These are phyloP conservation scores for Stenoptilia bipunctidactyla DNA, from an alignment of 2,888 invertebrate genomes.

Conservation along the genomic window DNA sequence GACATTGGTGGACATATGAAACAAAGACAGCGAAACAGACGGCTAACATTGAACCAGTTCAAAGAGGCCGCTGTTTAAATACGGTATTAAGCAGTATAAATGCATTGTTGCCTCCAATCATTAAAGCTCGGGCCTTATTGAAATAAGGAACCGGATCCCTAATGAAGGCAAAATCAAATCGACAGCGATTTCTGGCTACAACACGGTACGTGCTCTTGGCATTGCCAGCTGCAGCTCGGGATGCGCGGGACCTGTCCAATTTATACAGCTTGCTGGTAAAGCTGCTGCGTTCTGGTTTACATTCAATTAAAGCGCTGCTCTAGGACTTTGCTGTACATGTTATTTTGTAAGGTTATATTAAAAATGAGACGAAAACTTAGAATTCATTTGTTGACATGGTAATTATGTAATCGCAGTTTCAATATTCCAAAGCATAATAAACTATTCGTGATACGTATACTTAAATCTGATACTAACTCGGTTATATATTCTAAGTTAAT, in stretches of 20 bases:
- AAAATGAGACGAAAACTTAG: too few species aligned
- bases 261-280: constrained; percentile 17
- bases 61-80: constrained; percentile 62
- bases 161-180: constrained; percentile 69
- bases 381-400: too few species aligned
- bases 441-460: too few species aligned
- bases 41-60: constrained; percentile 37
- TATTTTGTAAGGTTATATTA: too few species aligned
- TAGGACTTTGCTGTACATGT: too few species aligned
- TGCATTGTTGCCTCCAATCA: constrained; percentile 58
- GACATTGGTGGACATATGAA: constrained; percentile 26
- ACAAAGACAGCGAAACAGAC: constrained; percentile 33
- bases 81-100: constrained; percentile 56
- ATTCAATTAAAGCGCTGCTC: constrained; percentile 38
- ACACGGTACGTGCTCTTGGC: constrained; percentile 40
- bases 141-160: constrained; percentile 64
- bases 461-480: too few species aligned
- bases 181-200: constrained; percentile 55
- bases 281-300: constrained; percentile 26
- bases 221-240: constrained; percentile 37
- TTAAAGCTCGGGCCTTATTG: constrained; percentile 59
- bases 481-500: too few species aligned
- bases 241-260: constrained; percentile 16
- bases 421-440: too few species aligned
- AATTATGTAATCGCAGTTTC: too few species aligned